Base-by-base conservation (phyloP, 1,140 invertebrate genomes). In the Drosophila malerkotliana region DNA sequence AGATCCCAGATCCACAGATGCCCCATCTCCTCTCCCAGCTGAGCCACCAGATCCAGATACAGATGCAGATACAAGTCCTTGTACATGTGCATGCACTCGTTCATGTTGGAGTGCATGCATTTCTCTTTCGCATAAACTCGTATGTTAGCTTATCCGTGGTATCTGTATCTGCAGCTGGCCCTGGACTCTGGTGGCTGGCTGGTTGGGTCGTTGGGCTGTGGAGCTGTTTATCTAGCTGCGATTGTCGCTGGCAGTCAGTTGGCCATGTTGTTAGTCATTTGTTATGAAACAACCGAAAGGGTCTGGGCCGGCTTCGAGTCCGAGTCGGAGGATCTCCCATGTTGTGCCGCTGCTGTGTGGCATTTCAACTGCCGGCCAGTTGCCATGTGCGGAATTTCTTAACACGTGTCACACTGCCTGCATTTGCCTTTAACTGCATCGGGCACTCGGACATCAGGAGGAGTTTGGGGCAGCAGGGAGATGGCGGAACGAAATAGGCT, bases 181-280 rank as follows among this genome's bases (percentile, higher is more conserved):
- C 34, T n/a, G 10, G 34, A 12, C 34, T 12, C 10, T 37, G 34
- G 32, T 10, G 10, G 10, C 34, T 37, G 34, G 32, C 10, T 37
- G 34, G 34, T 4, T 4, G 12, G 34, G 34, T 4, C 4, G 12
- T 10, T 37, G 12, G 34, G 10, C 34, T 37, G 14, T 15, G 61
- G 41, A 58, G 48, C 81, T 85, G 72, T 73, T 77, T 81, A 84
- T 77, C 77, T 85, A 85, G 81, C 67, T 81, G 71, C 79, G 75
- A 79, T 71, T 82, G 79, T 83, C 69, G 75, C 68, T 66, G 61
- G 60, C 59, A 67, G 76, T 68, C 55, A 61, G 51, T 73, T 71
- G 77, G 63, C 78, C 78, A 87, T 81, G 81, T 85, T 85, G 81
- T 85, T 85, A 85, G 81, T 85, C 82, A 87, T 87, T 87, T 87